A percentile compares a stretch with the other conserved stretches of the same genome.
phyloP scores from a whole-genome alignment of 2,797 vertebrate species.

The Poeciliopsis turneri region DNA sequence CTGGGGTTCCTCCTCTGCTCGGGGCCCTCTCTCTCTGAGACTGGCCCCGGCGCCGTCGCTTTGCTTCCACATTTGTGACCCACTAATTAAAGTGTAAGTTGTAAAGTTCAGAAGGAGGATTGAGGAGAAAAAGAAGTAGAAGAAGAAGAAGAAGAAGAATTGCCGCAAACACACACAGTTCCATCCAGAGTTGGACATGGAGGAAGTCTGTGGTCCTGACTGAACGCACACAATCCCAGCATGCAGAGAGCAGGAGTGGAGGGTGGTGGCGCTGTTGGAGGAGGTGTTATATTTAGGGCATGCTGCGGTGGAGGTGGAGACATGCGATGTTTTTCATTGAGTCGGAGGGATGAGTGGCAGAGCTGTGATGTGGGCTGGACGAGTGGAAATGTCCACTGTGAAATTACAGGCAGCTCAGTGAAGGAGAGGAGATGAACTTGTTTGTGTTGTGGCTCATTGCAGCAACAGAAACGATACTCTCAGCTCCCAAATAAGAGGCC shows the following conservation, averaged over 20 bases:
- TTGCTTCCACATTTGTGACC: constrained; percentile 64
- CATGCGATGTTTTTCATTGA: constrained; percentile 35
- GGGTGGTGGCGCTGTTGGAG: constrained; percentile 31
- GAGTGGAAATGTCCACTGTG: constrained; percentile 52
- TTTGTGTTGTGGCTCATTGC: constrained; percentile 70
- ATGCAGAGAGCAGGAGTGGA: constrained; percentile 31
- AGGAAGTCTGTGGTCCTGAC: constrained; percentile 46
- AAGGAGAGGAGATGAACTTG: constrained; percentile 60
- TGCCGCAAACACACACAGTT: constrained; percentile 43
- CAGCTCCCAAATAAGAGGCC: constrained; percentile 42
- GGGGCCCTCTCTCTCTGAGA: constrained; percentile 21
- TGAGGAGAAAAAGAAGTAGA: constrained; percentile 33
- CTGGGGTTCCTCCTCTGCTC: constrained; percentile 54
- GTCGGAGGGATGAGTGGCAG: constrained; percentile 64
- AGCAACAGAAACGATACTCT: constrained; percentile 56
- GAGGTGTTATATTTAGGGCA: constrained; percentile 70
- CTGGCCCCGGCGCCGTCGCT: constrained; percentile 41
- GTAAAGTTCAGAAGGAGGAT: constrained; percentile 64
- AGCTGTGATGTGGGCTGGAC: constrained; percentile 72
- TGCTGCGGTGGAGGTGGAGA: constrained; percentile 46
- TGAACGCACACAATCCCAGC: constrained; percentile 60
- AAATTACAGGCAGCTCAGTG: constrained; percentile 73
- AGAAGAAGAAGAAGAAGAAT: too few species aligned
- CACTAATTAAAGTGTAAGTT: constrained; percentile 64
- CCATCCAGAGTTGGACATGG: constrained; percentile 21